Percentiles rank a stretch among this genome's conserved stretches.
Evolutionary conservation across 2,797 vertebrate genomes (phyloP).

Genomic region (Nothura maculosa): DNA sequence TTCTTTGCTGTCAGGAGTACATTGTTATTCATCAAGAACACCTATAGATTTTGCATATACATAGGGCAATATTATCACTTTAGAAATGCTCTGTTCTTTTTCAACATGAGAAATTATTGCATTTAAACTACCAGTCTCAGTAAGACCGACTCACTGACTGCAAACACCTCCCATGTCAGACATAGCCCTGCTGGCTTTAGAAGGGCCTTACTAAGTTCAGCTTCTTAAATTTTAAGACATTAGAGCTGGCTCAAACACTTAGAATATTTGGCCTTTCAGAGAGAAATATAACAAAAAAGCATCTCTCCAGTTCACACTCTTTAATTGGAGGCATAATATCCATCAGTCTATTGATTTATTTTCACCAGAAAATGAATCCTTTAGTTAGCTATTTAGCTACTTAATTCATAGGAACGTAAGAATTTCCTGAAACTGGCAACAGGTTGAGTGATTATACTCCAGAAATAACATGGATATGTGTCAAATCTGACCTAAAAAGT

Average conservation of each 20-base stretch:
- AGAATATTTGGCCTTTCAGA: background rate
- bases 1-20: constrained; percentile 79
- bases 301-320: background rate
- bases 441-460: constrained; percentile 31
- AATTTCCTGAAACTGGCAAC: constrained; percentile 29
- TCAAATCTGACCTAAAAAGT: constrained; percentile 59
- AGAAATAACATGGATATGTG: constrained; percentile 42
- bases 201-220: background rate
- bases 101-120: background rate
- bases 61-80: background rate
- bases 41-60: constrained; percentile 64
- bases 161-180: constrained; percentile 9
- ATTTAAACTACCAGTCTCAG: constrained; percentile 27
- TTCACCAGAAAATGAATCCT: constrained; percentile 23
- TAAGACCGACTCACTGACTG: background rate
- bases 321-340: constrained; percentile 17
- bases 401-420: background rate
- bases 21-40: constrained; percentile 70
- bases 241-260: background rate
- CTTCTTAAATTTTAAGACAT: constrained; percentile 15
- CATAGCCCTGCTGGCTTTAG: background rate
- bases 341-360: background rate
- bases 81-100: constrained; percentile 8
- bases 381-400: constrained; percentile 14
- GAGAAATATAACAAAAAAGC: background rate